Evolutionary conservation across 1,140 invertebrate genomes (phyloP), one percentile per base, ranked within the genome.

Genomic region (Cheumatopsyche charites): DNA sequence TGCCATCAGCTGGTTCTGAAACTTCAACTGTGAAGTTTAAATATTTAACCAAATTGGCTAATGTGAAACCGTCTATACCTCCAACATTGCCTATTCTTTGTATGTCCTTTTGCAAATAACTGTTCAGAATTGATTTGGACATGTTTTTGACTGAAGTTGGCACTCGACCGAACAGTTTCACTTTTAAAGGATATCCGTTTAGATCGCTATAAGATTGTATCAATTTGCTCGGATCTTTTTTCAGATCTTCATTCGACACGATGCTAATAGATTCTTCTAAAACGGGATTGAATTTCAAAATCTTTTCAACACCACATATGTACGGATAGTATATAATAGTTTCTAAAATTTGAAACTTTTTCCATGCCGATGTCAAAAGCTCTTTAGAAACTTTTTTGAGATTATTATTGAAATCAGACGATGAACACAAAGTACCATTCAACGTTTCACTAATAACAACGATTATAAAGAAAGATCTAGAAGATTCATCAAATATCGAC

Each of bases 1-100:
- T 62, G 0, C 75, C 78, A 66, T 79, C 76, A 4, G 42, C 61
- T 1, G 80, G 77, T 45, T 43, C 63, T 63, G 62, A 43, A 70
- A 42, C 76, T 0, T 77, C 70, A 3, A 76, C 62, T 0, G 41
- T 78, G 62, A 84, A 84, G 71, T 84, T 85, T 69, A 83, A 75
- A 12, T 71, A 41, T 47, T 78, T 73, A 0, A 78, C 77, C 19
- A 84, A 52, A 26, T 78, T 79, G 5, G 63, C 71, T 25, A 83
- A 63, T 0, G 82, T 61, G 12, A 78, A 71, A 2, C 80, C 81
- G 58, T 84, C 82, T 1, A 80, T 71, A 13, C 79, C 79, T n/a
- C 69, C 72, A 13, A 63, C 17, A 43, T 70, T 43, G n/a, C 62
- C 72, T n/a, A 62, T 55, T 0, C 7, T 17, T 1, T 29, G 19